These are phyloP conservation scores for Pasiphila rectangulata DNA, from an alignment of 2,888 invertebrate genomes.

Conservation along the genomic window DNA sequence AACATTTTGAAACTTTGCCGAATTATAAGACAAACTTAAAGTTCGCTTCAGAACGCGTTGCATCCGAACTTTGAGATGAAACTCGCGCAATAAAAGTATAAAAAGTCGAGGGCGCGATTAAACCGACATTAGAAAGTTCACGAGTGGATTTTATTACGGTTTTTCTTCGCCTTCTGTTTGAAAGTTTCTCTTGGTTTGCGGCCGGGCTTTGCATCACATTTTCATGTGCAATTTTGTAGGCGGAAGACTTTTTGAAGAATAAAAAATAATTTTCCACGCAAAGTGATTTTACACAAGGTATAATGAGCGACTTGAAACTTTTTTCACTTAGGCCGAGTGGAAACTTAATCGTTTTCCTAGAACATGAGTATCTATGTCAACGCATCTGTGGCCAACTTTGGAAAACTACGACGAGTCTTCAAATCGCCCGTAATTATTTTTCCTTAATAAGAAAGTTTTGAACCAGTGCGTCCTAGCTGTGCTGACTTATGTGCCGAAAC, in stretches of 20 bases:
- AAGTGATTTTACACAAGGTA: too few species aligned
- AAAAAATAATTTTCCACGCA: neutral
- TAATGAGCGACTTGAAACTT: too few species aligned
- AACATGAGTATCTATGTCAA: too few species aligned
- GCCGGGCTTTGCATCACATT: neutral
- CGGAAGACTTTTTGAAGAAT: neutral
- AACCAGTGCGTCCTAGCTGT: too few species aligned
- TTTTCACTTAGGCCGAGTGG: too few species aligned
- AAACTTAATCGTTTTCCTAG: too few species aligned
- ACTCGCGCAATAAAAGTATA: conserved; percentile 28
- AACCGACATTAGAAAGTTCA: conserved; percentile 24
- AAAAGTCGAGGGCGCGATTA: conserved; percentile 19
- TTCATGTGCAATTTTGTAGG: conserved; percentile 5
- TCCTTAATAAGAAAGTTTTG: too few species aligned
- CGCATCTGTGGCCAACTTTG: too few species aligned
- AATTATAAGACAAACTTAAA: conserved; percentile 4
- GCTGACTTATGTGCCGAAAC: too few species aligned
- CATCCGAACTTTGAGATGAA: conserved; percentile 16
- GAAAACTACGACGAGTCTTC: too few species aligned
- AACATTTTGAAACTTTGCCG: neutral
- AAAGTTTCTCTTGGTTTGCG: neutral
- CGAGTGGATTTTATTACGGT: conserved; percentile 26
- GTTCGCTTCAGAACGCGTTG: conserved; percentile 12
- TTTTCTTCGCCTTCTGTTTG: conserved; percentile 18
- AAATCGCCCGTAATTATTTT: too few species aligned